phyloP scores from a whole-genome alignment of 2,113 vertebrate genomes.

The rat (Rattus norvegicus) region DNA sequence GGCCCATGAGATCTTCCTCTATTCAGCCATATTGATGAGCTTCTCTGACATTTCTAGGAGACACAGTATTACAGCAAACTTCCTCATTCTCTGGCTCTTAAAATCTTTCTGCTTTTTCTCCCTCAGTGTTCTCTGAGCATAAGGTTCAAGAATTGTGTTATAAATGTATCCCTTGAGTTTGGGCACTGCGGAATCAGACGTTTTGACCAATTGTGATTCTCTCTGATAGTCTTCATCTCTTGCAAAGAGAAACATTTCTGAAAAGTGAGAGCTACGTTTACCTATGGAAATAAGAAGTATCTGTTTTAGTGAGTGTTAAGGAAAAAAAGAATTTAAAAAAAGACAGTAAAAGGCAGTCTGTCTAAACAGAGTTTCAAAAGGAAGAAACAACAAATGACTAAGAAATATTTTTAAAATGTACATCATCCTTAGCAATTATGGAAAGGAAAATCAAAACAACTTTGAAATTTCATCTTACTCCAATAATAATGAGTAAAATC shows the following conservation, averaged over 20 bases:
- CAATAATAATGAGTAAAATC: neutral
- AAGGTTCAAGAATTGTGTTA: neutral
- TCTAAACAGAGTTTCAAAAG: neutral
- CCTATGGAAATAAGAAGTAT: neutral
- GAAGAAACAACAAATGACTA: neutral
- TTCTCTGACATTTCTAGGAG: neutral
- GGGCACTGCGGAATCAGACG: neutral
- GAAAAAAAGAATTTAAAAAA: too few relatives aligned
- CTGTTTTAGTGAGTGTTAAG: neutral
- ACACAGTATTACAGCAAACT: neutral
- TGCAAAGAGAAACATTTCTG: neutral
- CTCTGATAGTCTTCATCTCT: neutral
- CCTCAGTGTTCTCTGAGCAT: neutral
- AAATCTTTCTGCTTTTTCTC: neutral
- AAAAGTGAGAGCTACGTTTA: neutral
- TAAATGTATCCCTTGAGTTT: neutral
- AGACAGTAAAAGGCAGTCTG: neutral
- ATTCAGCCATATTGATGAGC: neutral
- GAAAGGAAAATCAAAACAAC: neutral
- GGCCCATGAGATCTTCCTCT: neutral
- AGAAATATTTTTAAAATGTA: neutral
- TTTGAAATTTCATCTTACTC: neutral
- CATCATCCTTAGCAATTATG: neutral
- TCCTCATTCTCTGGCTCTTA: neutral
- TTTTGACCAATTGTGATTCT: neutral